Evolutionary conservation across 2,797 vertebrate genomes (phyloP).

Genomic region (Momotus momota): DNA sequence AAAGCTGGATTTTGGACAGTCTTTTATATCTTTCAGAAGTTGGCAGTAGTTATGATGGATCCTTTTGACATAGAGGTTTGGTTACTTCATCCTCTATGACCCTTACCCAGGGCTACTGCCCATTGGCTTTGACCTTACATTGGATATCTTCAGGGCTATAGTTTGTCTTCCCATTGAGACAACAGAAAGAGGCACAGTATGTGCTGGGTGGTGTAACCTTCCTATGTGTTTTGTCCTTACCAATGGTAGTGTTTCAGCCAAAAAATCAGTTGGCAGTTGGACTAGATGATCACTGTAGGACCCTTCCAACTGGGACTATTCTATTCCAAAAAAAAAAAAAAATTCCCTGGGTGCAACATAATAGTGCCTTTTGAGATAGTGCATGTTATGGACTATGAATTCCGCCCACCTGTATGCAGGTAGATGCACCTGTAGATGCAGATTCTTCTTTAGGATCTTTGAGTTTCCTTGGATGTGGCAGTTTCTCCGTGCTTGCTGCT

Average conservation of each 20-base stretch:
- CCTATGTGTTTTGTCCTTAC: neutral
- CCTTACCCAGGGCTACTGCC: neutral
- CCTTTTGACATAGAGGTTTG: neutral
- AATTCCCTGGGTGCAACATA: neutral
- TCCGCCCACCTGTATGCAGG: too few species aligned
- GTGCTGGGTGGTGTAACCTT: neutral
- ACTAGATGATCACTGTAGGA: neutral
- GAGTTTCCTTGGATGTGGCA: neutral
- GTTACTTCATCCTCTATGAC: neutral
- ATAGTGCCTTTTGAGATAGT: neutral
- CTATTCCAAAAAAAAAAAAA: neutral
- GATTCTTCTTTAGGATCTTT: neutral
- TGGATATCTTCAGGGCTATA: neutral
- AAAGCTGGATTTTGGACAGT: neutral
- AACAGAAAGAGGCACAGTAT: neutral
- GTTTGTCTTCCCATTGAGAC: neutral
- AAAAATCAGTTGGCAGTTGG: neutral
- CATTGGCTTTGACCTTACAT: neutral
- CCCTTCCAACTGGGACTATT: neutral
- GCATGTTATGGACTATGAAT: rapidly evolving
- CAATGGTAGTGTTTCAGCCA: neutral
- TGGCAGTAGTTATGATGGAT: neutral
- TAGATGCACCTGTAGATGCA: neutral
- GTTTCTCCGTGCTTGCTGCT: neutral
- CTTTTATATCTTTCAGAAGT: neutral